These are phyloP conservation scores for Halichoeres trimaculatus DNA, from an alignment of 2,113 vertebrate species.

Conservation along the genomic window DNA sequence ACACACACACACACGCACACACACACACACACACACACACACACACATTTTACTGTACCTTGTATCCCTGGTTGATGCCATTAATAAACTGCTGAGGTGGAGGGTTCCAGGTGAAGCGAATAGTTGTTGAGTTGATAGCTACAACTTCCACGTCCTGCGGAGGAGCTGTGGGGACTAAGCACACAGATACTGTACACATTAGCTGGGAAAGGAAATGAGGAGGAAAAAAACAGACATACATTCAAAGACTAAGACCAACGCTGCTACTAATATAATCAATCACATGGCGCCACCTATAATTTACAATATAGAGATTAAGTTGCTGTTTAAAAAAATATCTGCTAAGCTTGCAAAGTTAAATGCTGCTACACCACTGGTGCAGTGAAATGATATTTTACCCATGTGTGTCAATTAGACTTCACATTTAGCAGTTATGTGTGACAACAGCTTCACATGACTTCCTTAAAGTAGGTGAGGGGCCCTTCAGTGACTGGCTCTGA, in stretches of 20 bases:
- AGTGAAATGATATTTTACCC: constrained; percentile 48
- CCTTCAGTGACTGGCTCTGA: constrained; percentile 15
- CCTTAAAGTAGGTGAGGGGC: constrained; percentile 21
- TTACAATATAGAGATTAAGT: constrained; percentile 37
- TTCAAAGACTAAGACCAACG: neutral
- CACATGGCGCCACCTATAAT: constrained; percentile 26
- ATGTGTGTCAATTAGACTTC: constrained; percentile 42
- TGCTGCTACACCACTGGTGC: constrained; percentile 37
- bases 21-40: neutral
- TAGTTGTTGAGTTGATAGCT: constrained; percentile 92
- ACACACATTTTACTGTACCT: constrained; percentile 80
- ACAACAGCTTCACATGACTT: constrained; percentile 20
- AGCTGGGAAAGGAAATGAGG: constrained; percentile 13
- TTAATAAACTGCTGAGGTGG: constrained; percentile 97
- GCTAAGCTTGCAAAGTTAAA: constrained; percentile 57
- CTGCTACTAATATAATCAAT: constrained; percentile 9
- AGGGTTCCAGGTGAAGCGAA: constrained; percentile 92
- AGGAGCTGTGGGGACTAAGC: constrained; percentile 93
- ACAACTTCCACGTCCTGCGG: constrained; percentile 90
- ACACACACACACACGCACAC: neutral
- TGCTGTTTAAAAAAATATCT: constrained; percentile 50
- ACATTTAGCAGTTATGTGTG: constrained; percentile 30
- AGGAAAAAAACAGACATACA: neutral
- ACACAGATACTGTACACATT: constrained; percentile 12
- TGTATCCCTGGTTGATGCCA: constrained; percentile 97